A percentile compares a stretch with the other conserved stretches of the same genome.
phyloP scores from a whole-genome alignment of 2,113 vertebrate genomes.

The Lepus europaeus region DNA sequence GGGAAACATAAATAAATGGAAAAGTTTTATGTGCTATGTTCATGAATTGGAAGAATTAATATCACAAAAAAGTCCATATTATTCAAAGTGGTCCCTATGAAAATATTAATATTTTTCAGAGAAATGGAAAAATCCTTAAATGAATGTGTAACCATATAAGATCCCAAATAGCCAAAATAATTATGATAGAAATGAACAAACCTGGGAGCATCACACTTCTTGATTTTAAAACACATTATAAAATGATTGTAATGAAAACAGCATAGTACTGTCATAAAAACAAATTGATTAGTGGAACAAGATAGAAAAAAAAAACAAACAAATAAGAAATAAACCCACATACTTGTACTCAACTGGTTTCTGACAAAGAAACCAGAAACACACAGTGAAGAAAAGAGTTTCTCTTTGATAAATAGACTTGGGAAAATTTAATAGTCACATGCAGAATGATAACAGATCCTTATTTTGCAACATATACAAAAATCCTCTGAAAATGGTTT shows the following conservation, averaged over 20 bases:
- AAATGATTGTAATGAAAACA: not conserved
- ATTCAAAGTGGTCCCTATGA: not conserved
- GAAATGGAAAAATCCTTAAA: not conserved
- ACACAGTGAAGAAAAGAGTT: too few species aligned
- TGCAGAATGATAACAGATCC: not conserved
- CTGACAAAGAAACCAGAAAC: not conserved
- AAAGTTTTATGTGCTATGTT: not conserved
- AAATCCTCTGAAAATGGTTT: not conserved
- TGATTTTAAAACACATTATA: not conserved
- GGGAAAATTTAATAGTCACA: not conserved
- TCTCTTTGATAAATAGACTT: not conserved
- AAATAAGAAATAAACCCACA: not conserved
- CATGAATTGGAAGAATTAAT: not conserved
- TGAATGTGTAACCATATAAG: not conserved
- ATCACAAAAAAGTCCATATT: not conserved
- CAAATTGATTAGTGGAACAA: not conserved
- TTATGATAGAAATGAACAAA: not conserved
- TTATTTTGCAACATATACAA: not conserved
- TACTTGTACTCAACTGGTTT: not conserved
- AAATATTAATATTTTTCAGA: not conserved
- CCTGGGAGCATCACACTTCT: not conserved
- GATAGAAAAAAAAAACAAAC: not conserved
- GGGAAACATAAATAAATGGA: too few species aligned
- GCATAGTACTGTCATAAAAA: not conserved
- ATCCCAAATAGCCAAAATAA: not conserved